A percentile compares a stretch with the other conserved stretches of the same genome.
Conservation (phyloP, 2,888 invertebrate species). For the Agapostemon virescens region DNA sequence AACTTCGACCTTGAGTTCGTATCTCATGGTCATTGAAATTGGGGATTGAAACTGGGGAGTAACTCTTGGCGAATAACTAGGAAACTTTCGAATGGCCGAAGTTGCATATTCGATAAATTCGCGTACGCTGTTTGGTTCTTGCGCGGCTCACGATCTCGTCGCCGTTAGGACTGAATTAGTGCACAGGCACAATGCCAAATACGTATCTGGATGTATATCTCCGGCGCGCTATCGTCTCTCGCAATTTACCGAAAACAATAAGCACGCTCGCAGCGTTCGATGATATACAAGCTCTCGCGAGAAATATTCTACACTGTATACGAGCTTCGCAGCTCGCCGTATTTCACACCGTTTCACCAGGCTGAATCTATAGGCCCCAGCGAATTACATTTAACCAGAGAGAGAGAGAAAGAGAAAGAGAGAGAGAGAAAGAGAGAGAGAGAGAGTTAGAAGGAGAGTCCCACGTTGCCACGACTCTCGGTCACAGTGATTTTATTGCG, state of each 20-base stretch:
- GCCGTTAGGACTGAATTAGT: slow-evolving; percentile 17
- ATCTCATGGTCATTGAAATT: neutral
- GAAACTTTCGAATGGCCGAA: neutral
- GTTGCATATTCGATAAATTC: slow-evolving; percentile 20
- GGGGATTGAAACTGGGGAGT: no score
- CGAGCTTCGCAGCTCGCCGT: neutral
- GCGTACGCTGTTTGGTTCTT: slow-evolving; percentile 1
- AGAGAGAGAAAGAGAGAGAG: neutral
- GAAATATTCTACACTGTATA: slow-evolving; percentile 5
- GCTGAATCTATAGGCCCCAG: neutral
- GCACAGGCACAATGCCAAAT: slow-evolving; percentile 29
- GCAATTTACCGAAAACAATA: slow-evolving; percentile 34
- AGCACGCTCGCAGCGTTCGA: neutral
- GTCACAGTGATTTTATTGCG: slow-evolving; percentile 10
- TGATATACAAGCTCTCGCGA: neutral
- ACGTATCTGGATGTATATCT: slow-evolving; percentile 7
- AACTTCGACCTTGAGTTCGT: neutral
- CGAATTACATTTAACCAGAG: neutral
- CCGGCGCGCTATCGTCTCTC: slow-evolving; percentile 8
- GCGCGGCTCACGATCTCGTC: neutral
- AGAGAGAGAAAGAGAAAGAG: no score
- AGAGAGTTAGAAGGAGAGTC: neutral
- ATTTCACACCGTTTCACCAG: neutral
- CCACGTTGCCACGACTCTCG: neutral
- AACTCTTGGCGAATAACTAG: neutral